These are phyloP conservation scores for Cynoglossus semilaevis DNA, from an alignment of 2,113 vertebrate genomes.

Conservation along the genomic window DNA sequence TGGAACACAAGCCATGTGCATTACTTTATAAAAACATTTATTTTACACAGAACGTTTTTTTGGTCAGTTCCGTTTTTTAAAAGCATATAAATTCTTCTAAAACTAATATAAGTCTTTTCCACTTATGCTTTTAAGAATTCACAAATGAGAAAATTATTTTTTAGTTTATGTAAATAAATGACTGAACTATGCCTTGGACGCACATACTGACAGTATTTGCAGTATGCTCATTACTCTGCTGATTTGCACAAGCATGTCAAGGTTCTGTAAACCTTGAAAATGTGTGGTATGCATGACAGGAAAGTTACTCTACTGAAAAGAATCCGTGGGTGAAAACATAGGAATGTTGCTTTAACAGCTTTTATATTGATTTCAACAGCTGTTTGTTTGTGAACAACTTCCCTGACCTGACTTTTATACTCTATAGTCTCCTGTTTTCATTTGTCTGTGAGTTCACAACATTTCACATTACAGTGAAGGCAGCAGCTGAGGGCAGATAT, in stretches of 20 bases:
- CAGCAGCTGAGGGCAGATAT: constrained; percentile 58
- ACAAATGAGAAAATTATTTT: too few species aligned
- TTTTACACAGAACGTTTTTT: too few species aligned
- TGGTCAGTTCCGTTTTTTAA: too few species aligned
- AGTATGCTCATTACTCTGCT: constrained; percentile 4
- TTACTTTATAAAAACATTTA: too few species aligned
- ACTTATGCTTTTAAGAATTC: too few species aligned
- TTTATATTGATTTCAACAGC: not conserved
- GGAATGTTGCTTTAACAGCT: not conserved
- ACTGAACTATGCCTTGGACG: not conserved
- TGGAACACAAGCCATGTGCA: too few species aligned
- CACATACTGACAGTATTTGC: too few species aligned
- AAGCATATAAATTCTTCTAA: too few species aligned
- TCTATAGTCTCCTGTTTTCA: constrained; percentile 17
- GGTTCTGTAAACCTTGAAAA: constrained; percentile 30
- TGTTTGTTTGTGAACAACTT: constrained; percentile 1
- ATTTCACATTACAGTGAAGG: constrained; percentile 38
- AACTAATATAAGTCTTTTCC: too few species aligned
- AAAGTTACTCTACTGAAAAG: not conserved
- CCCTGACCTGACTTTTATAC: not conserved
- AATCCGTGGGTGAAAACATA: not conserved
- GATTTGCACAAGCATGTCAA: constrained; percentile 24
- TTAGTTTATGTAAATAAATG: not conserved
- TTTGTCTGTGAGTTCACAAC: constrained; percentile 50
- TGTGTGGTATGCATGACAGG: constrained; percentile 40